Conservation (phyloP, 1,140 invertebrate genomes). For the Zaprionus ornatus region DNA sequence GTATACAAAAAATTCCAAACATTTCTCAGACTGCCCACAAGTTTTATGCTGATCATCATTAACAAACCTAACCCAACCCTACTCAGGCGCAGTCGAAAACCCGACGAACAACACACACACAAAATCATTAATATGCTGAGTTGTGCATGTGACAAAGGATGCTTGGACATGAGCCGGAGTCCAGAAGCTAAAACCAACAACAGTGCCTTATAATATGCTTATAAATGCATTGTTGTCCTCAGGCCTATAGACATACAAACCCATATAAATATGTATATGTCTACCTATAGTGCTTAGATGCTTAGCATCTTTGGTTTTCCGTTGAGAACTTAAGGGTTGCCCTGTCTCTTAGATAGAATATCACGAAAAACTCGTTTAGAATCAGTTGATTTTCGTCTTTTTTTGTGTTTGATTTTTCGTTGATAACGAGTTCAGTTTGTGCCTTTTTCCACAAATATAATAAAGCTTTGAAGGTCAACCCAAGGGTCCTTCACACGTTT, state of each 20-base stretch:
- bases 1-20: neutral
- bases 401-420: constrained; percentile 54
- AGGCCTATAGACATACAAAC: neutral
- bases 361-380: constrained; percentile 67
- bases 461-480: constrained; percentile 58
- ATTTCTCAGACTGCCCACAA: constrained; percentile 1
- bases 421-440: constrained; percentile 72
- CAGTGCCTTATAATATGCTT: constrained; percentile 80
- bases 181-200: constrained; percentile 41
- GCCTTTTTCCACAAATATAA: constrained; percentile 8
- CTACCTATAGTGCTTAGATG: constrained; percentile 28
- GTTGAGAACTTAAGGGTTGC: constrained; percentile 65
- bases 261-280: neutral
- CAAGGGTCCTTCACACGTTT: constrained; percentile 76
- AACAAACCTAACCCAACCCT: constrained; percentile 51
- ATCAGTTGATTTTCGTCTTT: constrained; percentile 59
- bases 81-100: constrained; percentile 25
- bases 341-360: constrained; percentile 55
- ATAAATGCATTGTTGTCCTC: constrained; percentile 65
- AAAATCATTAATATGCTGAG: constrained; percentile 79
- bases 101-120: constrained; percentile 59
- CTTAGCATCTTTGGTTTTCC: constrained; percentile 38
- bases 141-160: constrained; percentile 77
- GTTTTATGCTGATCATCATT: constrained; percentile 77
- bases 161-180: constrained; percentile 23